These are phyloP conservation scores for Drosophila niveifrons DNA, from an alignment of 2,888 invertebrate species.

Conservation along the genomic window DNA sequence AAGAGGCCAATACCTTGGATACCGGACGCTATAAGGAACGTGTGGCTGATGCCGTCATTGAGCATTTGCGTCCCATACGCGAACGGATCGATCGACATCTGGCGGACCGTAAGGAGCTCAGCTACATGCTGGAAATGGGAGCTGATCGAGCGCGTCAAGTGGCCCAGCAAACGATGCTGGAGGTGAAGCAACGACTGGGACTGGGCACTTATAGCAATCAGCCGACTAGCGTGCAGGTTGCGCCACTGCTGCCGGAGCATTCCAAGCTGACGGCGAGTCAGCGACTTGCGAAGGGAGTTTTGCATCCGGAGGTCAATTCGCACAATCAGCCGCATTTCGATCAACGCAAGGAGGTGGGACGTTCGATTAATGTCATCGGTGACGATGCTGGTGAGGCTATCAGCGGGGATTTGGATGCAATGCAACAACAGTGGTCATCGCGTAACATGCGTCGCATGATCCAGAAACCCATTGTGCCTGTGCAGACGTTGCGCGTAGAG, in stretches of 20 bases:
- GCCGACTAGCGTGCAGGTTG: slow-evolving; percentile 48
- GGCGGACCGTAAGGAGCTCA: slow-evolving; percentile 88
- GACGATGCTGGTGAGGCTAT: slow-evolving; percentile 44
- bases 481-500: slow-evolving; percentile 73
- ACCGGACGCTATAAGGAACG: slow-evolving; percentile 92
- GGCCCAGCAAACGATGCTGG: slow-evolving; percentile 88
- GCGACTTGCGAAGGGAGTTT: slow-evolving; percentile 40
- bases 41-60: slow-evolving; percentile 90
- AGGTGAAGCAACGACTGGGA: slow-evolving; percentile 89
- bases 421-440: accelerated
- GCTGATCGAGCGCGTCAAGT: slow-evolving; percentile 88
- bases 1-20: slow-evolving; percentile 88
- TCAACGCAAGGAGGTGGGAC: slow-evolving; percentile 42
- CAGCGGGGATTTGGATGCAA: slow-evolving; percentile 12
- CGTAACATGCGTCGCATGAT: neutral
- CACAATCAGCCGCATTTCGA: slow-evolving; percentile 39
- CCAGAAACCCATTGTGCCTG: slow-evolving; percentile 65
- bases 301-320: slow-evolving; percentile 37
- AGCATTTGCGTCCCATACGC: slow-evolving; percentile 90
- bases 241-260: slow-evolving; percentile 53
- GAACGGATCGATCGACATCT: slow-evolving; percentile 87
- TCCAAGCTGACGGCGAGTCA: slow-evolving; percentile 57
- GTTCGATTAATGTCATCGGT: neutral
- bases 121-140: slow-evolving; percentile 88
- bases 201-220: slow-evolving; percentile 68